phyloP scores from a whole-genome alignment of 1,140 invertebrate species.

The Cydia fagiglandana region DNA sequence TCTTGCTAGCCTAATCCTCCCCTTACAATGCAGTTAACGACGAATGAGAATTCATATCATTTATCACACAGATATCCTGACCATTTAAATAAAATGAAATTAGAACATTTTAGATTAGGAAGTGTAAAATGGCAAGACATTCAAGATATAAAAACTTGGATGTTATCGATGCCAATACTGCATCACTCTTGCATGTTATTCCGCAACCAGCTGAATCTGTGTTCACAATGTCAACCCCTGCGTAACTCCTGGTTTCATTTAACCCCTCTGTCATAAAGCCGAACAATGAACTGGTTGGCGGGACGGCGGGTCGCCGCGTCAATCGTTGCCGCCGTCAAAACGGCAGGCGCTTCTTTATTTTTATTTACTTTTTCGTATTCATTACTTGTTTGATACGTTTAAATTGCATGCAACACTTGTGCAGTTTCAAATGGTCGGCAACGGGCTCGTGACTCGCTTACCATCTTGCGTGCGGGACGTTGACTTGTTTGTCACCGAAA shows the following conservation, averaged over 20 bases:
- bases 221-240: slow-evolving; percentile 13
- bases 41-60: no score
- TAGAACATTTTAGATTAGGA: no score
- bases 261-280: slow-evolving; percentile 27
- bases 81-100: no score
- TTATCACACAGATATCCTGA: no score
- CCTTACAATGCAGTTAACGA: not conserved
- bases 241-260: slow-evolving; percentile 5
- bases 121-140: not conserved
- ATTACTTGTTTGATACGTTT: not conserved
- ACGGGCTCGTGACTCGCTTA: no score
- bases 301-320: slow-evolving; percentile 23
- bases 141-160: not conserved
- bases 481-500: no score
- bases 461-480: no score
- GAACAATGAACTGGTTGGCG: slow-evolving; percentile 24
- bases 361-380: not conserved
- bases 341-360: slow-evolving; percentile 13
- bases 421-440: no score
- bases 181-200: not conserved
- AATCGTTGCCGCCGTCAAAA: slow-evolving; percentile 11
- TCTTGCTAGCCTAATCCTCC: no score
- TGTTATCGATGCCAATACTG: not conserved
- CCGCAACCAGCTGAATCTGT: not conserved
- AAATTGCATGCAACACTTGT: not conserved